Base-by-base conservation (phyloP, 1,140 invertebrate genomes). In the Homalodisca vitripennis region DNA sequence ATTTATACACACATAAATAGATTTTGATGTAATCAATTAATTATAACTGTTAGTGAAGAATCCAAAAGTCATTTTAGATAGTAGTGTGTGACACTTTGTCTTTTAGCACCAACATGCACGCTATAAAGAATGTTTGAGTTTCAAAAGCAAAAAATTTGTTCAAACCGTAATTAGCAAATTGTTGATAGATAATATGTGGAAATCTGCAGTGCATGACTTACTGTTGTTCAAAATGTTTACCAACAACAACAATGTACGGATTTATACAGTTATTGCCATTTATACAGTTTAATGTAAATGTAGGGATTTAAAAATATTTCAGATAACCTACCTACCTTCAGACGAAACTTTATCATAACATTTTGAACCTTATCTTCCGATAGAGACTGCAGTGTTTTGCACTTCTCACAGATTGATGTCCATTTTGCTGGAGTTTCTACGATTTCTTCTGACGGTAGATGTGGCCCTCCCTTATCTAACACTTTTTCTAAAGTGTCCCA, bases 401-500 rank as follows among this genome's bases (percentile, higher is more conserved):
- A 60, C 24, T 60, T 60, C 24, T 60, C 55, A 30, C 55, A 60
- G 2, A 60, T 60, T 60, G 55, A 22, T 2, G 24, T 60, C 55
- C 55, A 60, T n/a, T n/a, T 2, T 22, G 22, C 6, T 3, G 55
- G 27, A 12, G 55, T 26, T 6, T 10, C 10, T 10, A 27, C 24
- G 2, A 22, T 30, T 26, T 60, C 53, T 26, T 46, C 34, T 6
- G 10, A 46, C 24, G 12, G 26, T 22, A 57, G 31, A 66, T 48
- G n/a, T 29, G 27, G 24, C 3, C 27, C 12, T 27, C 29, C 32
- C 26, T 62, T 53, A 1, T 30, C 29, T 20, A 67, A 31, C 1
- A 63, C 46, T 31, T 70, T 57, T 55, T 71, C 70, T 46, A 72
- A 60, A 12, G 66, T 31, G 3, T 66, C 30, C 71, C 71, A 72